A percentile compares a stretch with the other conserved stretches of the same genome.
Conservation (phyloP, 2,888 invertebrate genomes). For the Cepaea hortensis region DNA sequence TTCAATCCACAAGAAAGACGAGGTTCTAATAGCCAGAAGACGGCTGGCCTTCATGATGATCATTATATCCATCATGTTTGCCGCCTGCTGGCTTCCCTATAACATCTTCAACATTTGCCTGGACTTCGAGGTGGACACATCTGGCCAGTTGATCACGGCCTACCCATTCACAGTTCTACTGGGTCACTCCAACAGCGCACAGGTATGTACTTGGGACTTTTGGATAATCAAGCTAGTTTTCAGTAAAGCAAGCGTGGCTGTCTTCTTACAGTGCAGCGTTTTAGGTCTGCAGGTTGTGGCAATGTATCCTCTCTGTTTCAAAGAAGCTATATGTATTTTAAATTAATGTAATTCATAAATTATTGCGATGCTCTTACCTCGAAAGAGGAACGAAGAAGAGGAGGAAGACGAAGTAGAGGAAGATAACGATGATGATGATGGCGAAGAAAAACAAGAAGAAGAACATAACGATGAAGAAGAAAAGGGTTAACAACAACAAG, state of each 20-base stretch:
- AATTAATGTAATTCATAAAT: too few species aligned
- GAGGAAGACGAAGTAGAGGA: too few species aligned
- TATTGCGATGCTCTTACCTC: too few species aligned
- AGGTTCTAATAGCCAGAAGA: conserved; percentile 81
- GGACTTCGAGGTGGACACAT: conserved; percentile 77
- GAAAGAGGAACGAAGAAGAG: too few species aligned
- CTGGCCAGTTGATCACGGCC: conserved; percentile 69
- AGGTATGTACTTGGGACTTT: background rate
- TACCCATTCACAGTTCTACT: conserved; percentile 83
- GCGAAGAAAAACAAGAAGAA: too few species aligned
- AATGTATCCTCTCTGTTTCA: too few species aligned
- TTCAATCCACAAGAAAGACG: conserved; percentile 41
- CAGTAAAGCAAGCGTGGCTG: background rate
- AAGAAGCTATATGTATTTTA: too few species aligned
- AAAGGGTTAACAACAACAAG: too few species aligned
- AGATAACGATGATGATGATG: too few species aligned
- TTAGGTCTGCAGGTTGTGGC: background rate
- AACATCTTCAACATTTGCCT: conserved; percentile 83
- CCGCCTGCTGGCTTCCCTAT: conserved; percentile 87
- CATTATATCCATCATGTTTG: conserved; percentile 85
- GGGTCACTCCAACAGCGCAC: conserved; percentile 85
- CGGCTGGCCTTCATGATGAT: conserved; percentile 86
- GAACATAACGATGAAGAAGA: too few species aligned
- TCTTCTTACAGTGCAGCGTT: background rate
- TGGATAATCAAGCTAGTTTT: background rate